Evolutionary conservation across 2,113 vertebrate genomes (phyloP).

Genomic region (Noctilio leporinus): DNA sequence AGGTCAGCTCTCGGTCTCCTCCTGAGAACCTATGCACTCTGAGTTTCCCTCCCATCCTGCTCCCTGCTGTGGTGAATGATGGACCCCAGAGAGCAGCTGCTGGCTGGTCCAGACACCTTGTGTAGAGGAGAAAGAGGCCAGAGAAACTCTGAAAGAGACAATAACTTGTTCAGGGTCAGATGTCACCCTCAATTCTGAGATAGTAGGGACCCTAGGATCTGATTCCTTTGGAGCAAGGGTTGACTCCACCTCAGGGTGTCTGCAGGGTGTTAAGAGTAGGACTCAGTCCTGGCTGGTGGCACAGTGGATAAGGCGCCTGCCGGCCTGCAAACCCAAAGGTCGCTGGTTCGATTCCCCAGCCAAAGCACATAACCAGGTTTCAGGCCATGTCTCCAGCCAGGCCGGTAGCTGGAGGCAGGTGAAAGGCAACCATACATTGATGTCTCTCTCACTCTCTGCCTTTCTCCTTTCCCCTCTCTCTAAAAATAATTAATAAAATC

Average conservation of each 20-base stretch:
- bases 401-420: too few relatives aligned
- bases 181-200: neutral
- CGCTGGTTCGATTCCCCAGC: too few relatives aligned
- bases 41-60: neutral
- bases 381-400: too few relatives aligned
- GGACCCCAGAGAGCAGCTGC: neutral
- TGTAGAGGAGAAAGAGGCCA: neutral
- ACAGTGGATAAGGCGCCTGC: too few relatives aligned
- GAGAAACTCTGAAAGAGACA: neutral
- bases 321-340: too few relatives aligned
- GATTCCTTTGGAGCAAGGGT: neutral
- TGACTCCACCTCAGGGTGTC: neutral
- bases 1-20: constrained; percentile 75
- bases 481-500: too few relatives aligned
- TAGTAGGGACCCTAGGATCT: neutral
- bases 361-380: too few relatives aligned
- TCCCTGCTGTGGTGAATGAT: neutral
- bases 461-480: too few relatives aligned
- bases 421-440: too few relatives aligned
- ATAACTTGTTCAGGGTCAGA: neutral
- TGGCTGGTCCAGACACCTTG: neutral
- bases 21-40: neutral
- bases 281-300: too few relatives aligned
- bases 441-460: too few relatives aligned
- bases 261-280: neutral